Evolutionary conservation across 2,113 vertebrate species (phyloP).

Genomic region (Odobenus rosmarus): DNA sequence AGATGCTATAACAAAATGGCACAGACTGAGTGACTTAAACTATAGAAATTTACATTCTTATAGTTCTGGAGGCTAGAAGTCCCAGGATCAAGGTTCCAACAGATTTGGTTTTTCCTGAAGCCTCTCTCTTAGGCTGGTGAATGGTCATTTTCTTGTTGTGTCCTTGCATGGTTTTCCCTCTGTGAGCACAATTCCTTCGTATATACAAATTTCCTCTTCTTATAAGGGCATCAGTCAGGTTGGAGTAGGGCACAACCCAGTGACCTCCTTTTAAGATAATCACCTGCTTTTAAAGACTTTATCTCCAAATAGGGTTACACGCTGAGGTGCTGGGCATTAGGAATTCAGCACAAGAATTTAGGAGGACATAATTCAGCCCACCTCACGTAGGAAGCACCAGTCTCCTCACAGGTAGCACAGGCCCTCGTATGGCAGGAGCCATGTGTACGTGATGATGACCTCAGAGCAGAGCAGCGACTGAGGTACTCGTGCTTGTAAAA

Average conservation of each 20-base stretch:
- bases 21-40: background rate
- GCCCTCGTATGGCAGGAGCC: background rate
- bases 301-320: background rate
- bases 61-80: background rate
- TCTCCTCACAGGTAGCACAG: background rate
- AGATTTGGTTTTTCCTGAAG: background rate
- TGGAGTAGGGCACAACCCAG: background rate
- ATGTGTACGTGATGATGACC: rapidly evolving
- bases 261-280: background rate
- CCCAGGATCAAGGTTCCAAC: background rate
- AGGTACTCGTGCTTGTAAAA: background rate
- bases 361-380: background rate
- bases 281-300: background rate
- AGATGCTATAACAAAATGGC: background rate
- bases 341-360: background rate
- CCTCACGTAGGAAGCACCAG: background rate
- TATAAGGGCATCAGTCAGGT: background rate
- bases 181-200: no score
- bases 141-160: background rate
- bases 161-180: background rate
- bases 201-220: background rate
- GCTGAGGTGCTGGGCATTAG: background rate
- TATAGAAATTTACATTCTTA: background rate
- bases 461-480: background rate
- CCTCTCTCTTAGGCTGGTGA: background rate